Evolutionary conservation across 2,113 vertebrate species (phyloP), one percentile per base, ranked within the genome.

Genomic region (Lampris incognitus): DNA sequence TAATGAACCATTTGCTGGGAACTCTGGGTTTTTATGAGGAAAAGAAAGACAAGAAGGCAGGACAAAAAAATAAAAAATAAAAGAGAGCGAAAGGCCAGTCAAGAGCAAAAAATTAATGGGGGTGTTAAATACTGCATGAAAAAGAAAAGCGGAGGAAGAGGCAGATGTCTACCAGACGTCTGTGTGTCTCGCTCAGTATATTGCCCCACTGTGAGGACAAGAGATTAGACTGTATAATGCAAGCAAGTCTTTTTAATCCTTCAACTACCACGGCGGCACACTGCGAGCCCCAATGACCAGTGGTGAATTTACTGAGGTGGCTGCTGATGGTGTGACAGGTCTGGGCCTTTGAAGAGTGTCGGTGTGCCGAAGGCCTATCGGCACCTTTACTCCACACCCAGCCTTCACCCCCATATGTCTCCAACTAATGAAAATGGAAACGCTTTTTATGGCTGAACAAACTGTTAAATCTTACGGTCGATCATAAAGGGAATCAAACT

Each of bases 1-100:
- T 89, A 90, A 92, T 91, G 86, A 91, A 89, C 86, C 85, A 88
- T 90, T 91, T 91, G 79, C 86, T 88, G 85, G 85, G 88, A 92
- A 91, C 81, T 85, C 49, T 11, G 71, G 83, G 56, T 89, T 91
- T 92, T 87, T 64, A 89, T 88, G 83, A 88, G 88, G 75, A 79
- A 91, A 87, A 80, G 87, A 91, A 84, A 91, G 79, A 92, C 79
- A 84, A 86, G 75, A 84, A 82, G 59, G 55, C 71, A 68, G 72
- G 82, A 89, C 78, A 79, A 81, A 74, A 42, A 86, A 24, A 89
- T 76, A 79, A 81, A 74, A 42, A 86, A 24, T 24, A 24, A 24
- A 24, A 24, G 24, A 61, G 76, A 87, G 59, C 78, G 56, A 69
- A 65, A 61, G 83, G 73, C 60, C 60, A 80, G 85, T 82, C 78